phyloP scores from a whole-genome alignment of 1,140 invertebrate genomes.

The Colletes latitarsis region DNA sequence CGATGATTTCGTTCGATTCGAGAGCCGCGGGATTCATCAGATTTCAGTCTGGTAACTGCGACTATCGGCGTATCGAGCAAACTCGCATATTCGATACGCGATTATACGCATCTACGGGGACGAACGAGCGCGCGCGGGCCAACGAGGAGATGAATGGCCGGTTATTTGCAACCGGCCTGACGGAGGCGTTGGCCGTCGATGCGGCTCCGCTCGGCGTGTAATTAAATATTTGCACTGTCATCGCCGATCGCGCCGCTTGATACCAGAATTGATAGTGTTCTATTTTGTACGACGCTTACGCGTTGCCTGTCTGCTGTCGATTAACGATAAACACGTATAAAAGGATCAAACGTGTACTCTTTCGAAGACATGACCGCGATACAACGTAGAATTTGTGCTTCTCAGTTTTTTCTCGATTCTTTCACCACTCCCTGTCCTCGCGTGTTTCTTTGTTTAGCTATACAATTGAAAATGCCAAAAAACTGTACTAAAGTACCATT shows the following conservation, averaged over 20 bases:
- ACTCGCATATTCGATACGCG: conserved; percentile 60
- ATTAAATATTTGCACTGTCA: conserved; percentile 68
- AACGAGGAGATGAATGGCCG: conserved; percentile 23
- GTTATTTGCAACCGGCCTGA: conserved; percentile 23
- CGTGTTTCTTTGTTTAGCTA: not conserved
- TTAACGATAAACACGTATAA: conserved; percentile 46
- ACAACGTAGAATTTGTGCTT: conserved; percentile 4
- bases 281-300: conserved; percentile 45
- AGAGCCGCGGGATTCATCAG: not conserved
- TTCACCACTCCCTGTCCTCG: not conserved
- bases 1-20: not conserved
- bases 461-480: no score
- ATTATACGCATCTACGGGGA: conserved; percentile 38
- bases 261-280: conserved; percentile 65
- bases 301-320: conserved; percentile 16
- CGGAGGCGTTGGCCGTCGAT: conserved; percentile 38
- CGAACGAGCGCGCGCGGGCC: not conserved
- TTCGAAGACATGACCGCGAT: not conserved
- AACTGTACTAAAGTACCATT: no score
- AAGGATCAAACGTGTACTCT: conserved; percentile 40
- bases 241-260: conserved; percentile 57
- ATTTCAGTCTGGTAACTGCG: not conserved
- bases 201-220: conserved; percentile 39
- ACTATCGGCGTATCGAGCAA: conserved; percentile 34
- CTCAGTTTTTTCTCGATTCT: not conserved